Conservation (phyloP, 2,113 vertebrate genomes). For the Bos taurus region DNA sequence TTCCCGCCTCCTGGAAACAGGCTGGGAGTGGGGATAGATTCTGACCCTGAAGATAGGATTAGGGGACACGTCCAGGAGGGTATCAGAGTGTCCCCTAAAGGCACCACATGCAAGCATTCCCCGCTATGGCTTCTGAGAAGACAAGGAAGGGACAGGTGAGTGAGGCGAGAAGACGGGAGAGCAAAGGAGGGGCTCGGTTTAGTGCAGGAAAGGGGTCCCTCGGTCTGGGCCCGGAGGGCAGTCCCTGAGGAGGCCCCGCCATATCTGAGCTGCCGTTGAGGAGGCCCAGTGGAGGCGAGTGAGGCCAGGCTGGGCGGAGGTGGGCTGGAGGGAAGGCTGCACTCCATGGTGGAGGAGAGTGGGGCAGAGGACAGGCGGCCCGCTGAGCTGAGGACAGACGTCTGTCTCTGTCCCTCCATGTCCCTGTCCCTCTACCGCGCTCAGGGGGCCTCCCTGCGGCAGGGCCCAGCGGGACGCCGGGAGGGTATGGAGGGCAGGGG, state of each 20-base stretch:
- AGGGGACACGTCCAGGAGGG: not conserved
- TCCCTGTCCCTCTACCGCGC: not conserved
- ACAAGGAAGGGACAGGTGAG: not conserved
- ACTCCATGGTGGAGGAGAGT: not conserved
- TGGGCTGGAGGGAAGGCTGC: not conserved
- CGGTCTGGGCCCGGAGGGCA: accelerated
- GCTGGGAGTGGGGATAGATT: not conserved
- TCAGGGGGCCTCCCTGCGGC: not conserved
- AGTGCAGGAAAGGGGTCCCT: not conserved
- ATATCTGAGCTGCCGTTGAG: not conserved
- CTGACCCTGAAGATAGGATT: not conserved
- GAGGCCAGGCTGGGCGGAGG: not conserved
- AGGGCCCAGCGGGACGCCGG: not conserved
- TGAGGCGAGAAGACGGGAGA: not conserved
- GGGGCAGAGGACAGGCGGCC: too few species aligned
- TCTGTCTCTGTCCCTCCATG: not conserved
- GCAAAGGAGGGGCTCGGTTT: not conserved
- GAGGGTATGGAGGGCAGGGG: not conserved
- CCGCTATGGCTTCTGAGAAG: conserved; percentile 22
- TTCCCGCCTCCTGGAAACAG: not conserved
- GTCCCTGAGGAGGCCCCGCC: not conserved
- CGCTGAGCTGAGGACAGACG: not conserved
- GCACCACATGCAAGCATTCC: not conserved
- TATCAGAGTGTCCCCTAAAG: conserved; percentile 27
- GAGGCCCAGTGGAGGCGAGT: not conserved